Evolutionary conservation across 2,113 vertebrate species (phyloP), one percentile per base, ranked within the genome.

Genomic region (Cochlearius cochlearius): DNA sequence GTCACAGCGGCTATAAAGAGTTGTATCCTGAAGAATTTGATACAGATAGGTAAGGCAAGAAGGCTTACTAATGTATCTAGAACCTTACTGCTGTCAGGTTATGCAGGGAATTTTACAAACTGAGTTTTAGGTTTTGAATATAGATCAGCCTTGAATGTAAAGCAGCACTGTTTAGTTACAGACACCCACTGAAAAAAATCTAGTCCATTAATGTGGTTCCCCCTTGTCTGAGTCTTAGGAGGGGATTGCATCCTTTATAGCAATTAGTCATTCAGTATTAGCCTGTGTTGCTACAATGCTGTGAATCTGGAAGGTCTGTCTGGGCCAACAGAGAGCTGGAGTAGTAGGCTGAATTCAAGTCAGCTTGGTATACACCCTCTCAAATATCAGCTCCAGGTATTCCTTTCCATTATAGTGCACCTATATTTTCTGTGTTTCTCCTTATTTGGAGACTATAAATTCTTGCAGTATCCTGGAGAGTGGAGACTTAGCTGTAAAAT

Each of bases 1-100:
- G 99, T 88, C 99, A 99, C 94, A 99, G 99, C 96, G 99, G 99
- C n/a, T 99, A 99, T 94, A 99, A 99, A 96, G 99, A 99, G 96
- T 96, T 99, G 86, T 99, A 99, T 88, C 99, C 99, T 36, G 99
- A 99, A 91, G 99, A 99, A 94, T 99, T 99, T 96, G 97, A 99
- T 88, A 98, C 98, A n/a, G 99, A 99, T 72, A 97, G 99, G 99
- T 99, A 98, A 98, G 95, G 38, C 66, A 84, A 72, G 66, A 77
- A 83, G 23, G 8, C 10, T 68, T 43, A 34, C 20, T 77, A 10
- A 26, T 14, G 9, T 43, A 20, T 49, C 43, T 56, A 47, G 39
- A 39, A 43, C 38, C 67, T 88, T 17, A 50, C 45, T 76, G 36
- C 53, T 83, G 41, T 19, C 62, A 38, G 7, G 22, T 41, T 47